Evolutionary conservation across 2,113 vertebrate species (phyloP), one percentile per base, ranked within the genome.

Genomic region (Psammodynastes pulverulentus): DNA sequence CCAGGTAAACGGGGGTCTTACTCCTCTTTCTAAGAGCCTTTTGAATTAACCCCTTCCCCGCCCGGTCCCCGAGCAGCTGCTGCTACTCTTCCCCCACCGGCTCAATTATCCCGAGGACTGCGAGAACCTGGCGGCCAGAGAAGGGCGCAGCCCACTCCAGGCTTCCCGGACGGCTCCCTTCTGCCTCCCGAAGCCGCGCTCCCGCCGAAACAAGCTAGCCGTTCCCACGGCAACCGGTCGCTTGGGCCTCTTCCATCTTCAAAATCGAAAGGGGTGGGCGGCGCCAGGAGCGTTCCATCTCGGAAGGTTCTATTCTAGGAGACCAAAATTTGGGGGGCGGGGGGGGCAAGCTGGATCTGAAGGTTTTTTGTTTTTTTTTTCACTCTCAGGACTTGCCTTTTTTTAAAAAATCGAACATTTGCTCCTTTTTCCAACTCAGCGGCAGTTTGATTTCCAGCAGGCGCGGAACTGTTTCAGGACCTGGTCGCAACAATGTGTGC

Each of bases 261-360:
- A 5, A 4, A 34, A 45, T 48, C 56, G 46, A 26, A 5, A 5
- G 5, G 23, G 43, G 52, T n/a, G 17, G 5, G 39, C 9, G 0
- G 6, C 23, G 72, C 46, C 5, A 3, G 5, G 34, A 7, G 9
- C 13, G 6, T 10, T 6, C 3, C 2, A 9, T 7, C 0, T 39
- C 0, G 5, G 94, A 49, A 24, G 24, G 4, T 19, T n/a, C 93
- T 93, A 94, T 93, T 49, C 15, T 0, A 3, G 7, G 52, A 58
- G 8, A 2, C 12, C 3, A 15, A 21, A 43, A n/a, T n/a, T n/a
- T n/a, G 5, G 26, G 43, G 21, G 9, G 0, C 45, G 21, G 24
- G 29, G 0, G 0, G 3, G 9, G 2, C 9, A 39, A n/a, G 2
- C 4, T 6, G 39, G 45, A 1, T 13, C 39, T 8, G 13, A 6